Evolutionary conservation across 2,888 invertebrate genomes (phyloP), one percentile per base, ranked within the genome.

Genomic region (Tiliacea citrago): DNA sequence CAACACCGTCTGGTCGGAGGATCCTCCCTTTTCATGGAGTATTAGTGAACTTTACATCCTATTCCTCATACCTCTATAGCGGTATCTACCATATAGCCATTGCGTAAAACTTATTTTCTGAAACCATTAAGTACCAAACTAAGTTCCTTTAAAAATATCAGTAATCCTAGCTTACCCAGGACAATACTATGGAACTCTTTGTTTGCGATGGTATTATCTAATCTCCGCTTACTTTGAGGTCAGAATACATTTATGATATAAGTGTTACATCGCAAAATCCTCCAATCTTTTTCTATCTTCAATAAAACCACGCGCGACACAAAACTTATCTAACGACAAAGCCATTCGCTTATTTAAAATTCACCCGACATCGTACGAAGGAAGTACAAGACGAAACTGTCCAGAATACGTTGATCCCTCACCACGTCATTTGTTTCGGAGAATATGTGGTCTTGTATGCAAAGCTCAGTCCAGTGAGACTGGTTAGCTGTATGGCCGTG

Each of bases 401-500:
- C 85, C 72, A 85, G n/a, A 67, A 70, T 29, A 72, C 16, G 0
- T 45, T 68, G 83, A 58, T 7, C 83, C 16, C 5, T 39, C n/a
- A n/a, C 62, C 63, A 58, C 68, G 82, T 58, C 73, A 73, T 73
- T 10, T 60, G 7, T 42, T 55, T 55, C 35, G 4, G 16, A 68
- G 57, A 49, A 7, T 21, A 9, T 13, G 7, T 47, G 24, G 58
- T 10, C 69, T 61, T 67, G 63, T 73, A 65, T 73, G 75, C 65
- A 77, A 68, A 82, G 75, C 62, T 82, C 76, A 82, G 71, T 84
- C 86, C 83, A 65, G 77, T 72, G 74, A 83, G n/a, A 78, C 78
- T 89, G 88, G 91, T 87, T 77, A 72, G 71, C 75, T 82, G 53
- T 88, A 86, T 90, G 91, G 91, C 91, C 91, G 87, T 84, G 85